Evolutionary conservation across 2,888 invertebrate genomes (phyloP), one percentile per base, ranked within the genome.

Genomic region (Neoaliturus tenellus): DNA sequence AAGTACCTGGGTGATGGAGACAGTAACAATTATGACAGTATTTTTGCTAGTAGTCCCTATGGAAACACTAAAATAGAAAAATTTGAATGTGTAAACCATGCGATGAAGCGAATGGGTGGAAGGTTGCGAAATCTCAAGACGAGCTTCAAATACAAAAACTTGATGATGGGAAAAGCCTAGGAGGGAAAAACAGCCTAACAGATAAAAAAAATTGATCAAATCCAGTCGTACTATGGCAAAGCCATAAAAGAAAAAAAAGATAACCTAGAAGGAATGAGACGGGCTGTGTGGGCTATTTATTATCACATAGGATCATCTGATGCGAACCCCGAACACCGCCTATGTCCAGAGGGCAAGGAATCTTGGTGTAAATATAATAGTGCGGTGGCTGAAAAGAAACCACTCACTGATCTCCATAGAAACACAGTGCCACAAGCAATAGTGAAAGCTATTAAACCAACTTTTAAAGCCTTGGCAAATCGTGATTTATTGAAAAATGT

Each of bases 321-420:
- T 41, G 75, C 55, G 8, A 67, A 44, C 6, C 81, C 81, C 14
- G 41, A 73, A 17, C 39, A 75, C 39, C 14, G 39, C 31, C 28
- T 83, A 12, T 83, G 83, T 23, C 83, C 75, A 25, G 73, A 75
- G 25, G 62, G 75, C 25, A 35, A 41, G 23, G 14, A 33, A n/a
- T 75, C 75, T 28, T 83, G 83, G 75, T 83, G 75, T 58, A 83
- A 75, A n/a, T 83, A 39, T 44, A 83, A 83, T 41, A 55, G 73
- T 41, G 58, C 55, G 23, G 5, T 62, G n/a, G 75, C 75, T 41
- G 35, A 83, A 25, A 23, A 35, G 12, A 44, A 73, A 83, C n/a
- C 25, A 23, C 55, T 33, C 3, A 33, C 33, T 6, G 28, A 17
- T 33, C 4, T 28, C 23, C 83, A 75, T 39, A 58, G 28, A 8